Evolutionary conservation across 2,113 vertebrate species (phyloP), one percentile per base, ranked within the genome.

Genomic region (Nannospalax galili): DNA sequence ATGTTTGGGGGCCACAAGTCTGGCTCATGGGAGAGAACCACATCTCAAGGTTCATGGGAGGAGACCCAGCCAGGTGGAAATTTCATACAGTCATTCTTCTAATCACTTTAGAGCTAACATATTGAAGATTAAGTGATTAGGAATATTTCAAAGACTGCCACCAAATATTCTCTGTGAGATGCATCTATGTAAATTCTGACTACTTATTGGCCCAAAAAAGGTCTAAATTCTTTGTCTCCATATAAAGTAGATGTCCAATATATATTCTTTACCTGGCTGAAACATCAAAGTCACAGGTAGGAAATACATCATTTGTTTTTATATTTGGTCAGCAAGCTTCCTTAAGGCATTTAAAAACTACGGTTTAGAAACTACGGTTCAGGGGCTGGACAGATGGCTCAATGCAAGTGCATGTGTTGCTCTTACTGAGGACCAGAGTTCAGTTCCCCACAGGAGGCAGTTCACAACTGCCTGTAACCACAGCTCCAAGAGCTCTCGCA

Each of bases 151-250:
- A 77, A 40, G 75, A 72, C 7, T 28, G 80, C 28, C 69, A 69
- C 88, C 70, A 58, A 52, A 11, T 37, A 45, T 19, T 91, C n/a
- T 56, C 62, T 72, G 32, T 60, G 84, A 56, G 52, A 72, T 77
- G 79, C 88, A n/a, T 88, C 42, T n/a, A 84, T 67, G 64, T 81
- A 84, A 96, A 91, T 70, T 94, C 64, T 94, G 35, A 79, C 72
- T 85, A n/a, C 22, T 79, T 96, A 19, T 12, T 79, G 24, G 52
- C 45, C 40, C 88, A 93, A 95, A 82, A 37, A 78, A 56, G 80
- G 45, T 74, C 77, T 62, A 65, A 93, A 48, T 30, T 91, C 32
- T 88, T 87, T 74, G 37, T 58, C 11, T 60, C 73, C 24, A 77
- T 88, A 79, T 86, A 22, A 93, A 91, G 65, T 60, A 70, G 28